phyloP scores from a whole-genome alignment of 2,797 vertebrate species.

The Alca torda region DNA sequence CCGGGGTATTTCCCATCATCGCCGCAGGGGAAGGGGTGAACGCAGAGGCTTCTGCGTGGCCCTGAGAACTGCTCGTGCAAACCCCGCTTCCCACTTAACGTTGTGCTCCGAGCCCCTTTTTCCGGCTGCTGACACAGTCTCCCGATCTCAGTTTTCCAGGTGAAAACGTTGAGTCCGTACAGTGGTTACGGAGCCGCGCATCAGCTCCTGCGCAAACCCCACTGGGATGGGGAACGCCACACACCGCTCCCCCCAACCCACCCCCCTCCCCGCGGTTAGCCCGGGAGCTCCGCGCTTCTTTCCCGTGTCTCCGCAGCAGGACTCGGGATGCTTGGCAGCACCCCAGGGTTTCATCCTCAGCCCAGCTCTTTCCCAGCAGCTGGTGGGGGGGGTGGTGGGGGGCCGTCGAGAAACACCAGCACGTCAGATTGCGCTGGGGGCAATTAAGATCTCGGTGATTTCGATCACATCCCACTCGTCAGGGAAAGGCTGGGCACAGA shows the following conservation, averaged over 20 bases:
- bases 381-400: neutral
- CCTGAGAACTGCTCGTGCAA: rapidly evolving
- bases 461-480: rapidly evolving
- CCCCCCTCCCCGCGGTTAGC: no score
- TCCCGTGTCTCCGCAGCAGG: no score
- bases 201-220: neutral
- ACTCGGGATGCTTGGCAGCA: neutral
- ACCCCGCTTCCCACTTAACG: rapidly evolving
- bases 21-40: neutral
- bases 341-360: neutral
- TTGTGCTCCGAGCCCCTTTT: neutral
- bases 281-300: no score
- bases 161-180: rapidly evolving
- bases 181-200: rapidly evolving
- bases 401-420: rapidly evolving
- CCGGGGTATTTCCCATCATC: rapidly evolving
- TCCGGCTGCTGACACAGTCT: rapidly evolving
- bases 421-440: neutral
- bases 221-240: no score
- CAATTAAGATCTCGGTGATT: neutral
- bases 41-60: neutral
- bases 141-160: neutral
- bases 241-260: no score
- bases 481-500: neutral
- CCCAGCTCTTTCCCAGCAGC: neutral